Percentiles rank a stretch among this genome's conserved stretches.
Evolutionary conservation across 2,797 vertebrate species (phyloP).

Genomic region (Labroides dimidiatus): DNA sequence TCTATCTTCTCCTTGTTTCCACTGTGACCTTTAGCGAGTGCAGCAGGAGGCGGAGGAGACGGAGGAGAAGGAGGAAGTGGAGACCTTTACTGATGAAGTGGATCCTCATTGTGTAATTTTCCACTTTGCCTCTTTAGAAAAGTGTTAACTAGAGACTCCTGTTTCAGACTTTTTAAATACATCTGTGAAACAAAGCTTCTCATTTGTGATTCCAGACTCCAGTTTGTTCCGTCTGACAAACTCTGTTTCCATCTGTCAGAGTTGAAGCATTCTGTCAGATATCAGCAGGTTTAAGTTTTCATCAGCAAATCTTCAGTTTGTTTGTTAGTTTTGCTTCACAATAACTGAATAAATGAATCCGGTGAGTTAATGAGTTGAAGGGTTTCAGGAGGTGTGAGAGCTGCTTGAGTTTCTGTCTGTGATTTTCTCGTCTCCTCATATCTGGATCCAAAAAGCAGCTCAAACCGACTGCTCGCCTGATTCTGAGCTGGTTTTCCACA

Average conservation of each 20-base stretch:
- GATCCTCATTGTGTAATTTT: conserved; percentile 27
- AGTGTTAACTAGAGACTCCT: conserved; percentile 21
- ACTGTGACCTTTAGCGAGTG: conserved; percentile 49
- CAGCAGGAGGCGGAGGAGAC: conserved; percentile 8
- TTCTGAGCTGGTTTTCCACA: neutral
- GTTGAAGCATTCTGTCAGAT: no score
- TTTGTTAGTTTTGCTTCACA: neutral
- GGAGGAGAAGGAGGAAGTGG: conserved; percentile 2
- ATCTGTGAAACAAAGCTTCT: neutral
- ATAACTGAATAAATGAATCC: neutral
- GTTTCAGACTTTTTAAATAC: neutral
- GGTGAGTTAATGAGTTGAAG: neutral
- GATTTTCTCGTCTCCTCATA: no score
- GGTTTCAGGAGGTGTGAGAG: neutral
- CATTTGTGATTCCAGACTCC: no score
- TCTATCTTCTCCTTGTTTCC: conserved; percentile 47
- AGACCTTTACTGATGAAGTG: conserved; percentile 40
- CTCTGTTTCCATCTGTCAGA: no score
- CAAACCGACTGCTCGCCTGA: neutral
- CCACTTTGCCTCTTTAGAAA: conserved; percentile 33
- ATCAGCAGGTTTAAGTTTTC: no score
- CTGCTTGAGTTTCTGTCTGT: neutral
- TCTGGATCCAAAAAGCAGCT: neutral
- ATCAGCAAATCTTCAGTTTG: neutral
- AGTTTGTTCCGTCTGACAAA: no score